Percentiles rank a stretch among this genome's conserved stretches.
These are phyloP conservation scores for Climacteris rufus DNA, from an alignment of 2,113 vertebrate genomes.

Conservation along the genomic window DNA sequence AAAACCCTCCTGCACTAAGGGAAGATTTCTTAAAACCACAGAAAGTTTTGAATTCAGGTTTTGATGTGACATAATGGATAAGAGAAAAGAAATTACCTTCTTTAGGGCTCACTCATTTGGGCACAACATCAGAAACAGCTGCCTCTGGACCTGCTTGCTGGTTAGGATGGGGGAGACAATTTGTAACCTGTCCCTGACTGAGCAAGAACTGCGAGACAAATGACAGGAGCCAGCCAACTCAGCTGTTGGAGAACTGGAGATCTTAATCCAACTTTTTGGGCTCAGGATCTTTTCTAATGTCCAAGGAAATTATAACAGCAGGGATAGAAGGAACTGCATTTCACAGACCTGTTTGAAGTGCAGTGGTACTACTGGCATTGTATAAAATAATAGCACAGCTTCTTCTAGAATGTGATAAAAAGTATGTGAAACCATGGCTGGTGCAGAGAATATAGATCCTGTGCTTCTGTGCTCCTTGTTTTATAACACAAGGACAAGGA, in stretches of 20 bases:
- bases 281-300: background rate
- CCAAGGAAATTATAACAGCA: background rate
- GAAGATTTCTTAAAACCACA: background rate
- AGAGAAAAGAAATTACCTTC: constrained; percentile 2
- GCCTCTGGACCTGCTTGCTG: background rate
- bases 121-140: background rate
- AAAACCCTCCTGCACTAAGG: background rate
- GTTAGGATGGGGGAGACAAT: background rate
- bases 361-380: background rate
- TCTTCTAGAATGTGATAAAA: background rate
- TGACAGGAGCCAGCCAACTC: background rate
- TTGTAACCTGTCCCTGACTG: background rate
- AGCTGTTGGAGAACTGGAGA: background rate
- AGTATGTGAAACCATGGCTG: background rate
- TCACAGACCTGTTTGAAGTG: background rate
- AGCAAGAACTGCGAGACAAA: background rate
- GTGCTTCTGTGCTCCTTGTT: background rate
- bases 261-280: background rate
- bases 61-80: background rate
- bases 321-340: background rate
- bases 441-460: background rate
- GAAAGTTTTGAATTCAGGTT: background rate
- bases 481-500: background rate
- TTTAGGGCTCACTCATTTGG: background rate
- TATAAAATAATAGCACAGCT: constrained; percentile 24